Conservation (phyloP, 2,113 vertebrate genomes). For the Panurus biarmicus region DNA sequence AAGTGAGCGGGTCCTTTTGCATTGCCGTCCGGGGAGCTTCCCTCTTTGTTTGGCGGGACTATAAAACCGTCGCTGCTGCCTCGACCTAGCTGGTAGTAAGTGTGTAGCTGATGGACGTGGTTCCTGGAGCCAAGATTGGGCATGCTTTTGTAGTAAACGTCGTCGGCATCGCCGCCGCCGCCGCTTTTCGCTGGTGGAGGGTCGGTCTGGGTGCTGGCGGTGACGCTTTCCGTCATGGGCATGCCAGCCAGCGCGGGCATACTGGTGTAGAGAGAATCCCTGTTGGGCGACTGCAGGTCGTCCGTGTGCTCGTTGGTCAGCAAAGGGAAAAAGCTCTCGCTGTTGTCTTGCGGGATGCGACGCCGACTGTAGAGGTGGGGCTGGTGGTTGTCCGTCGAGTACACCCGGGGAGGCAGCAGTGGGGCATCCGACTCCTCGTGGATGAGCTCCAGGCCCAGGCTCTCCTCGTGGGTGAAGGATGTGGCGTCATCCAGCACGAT, state of each 20-base stretch:
- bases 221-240: slow-evolving; percentile 67
- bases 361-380: slow-evolving; percentile 79
- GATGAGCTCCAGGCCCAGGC: slow-evolving; percentile 89
- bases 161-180: slow-evolving; percentile 74
- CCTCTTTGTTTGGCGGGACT: slow-evolving; percentile 88
- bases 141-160: slow-evolving; percentile 99
- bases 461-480: slow-evolving; percentile 87
- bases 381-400: slow-evolving; percentile 80
- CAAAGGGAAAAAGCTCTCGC: slow-evolving; percentile 94
- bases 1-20: slow-evolving; percentile 86
- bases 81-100: slow-evolving; percentile 93
- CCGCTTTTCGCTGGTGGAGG: slow-evolving; percentile 79
- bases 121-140: slow-evolving; percentile 93
- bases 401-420: slow-evolving; percentile 83
- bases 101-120: slow-evolving; percentile 91
- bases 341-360: slow-evolving; percentile 92
- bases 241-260: slow-evolving; percentile 86
- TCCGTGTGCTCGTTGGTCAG: slow-evolving; percentile 91
- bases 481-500: slow-evolving; percentile 84
- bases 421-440: slow-evolving; percentile 90
- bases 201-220: slow-evolving; percentile 82
- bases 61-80: slow-evolving; percentile 98
- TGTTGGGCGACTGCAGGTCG: slow-evolving; percentile 82
- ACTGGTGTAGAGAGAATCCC: slow-evolving; percentile 95
- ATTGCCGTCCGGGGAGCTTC: slow-evolving; percentile 77